Evolutionary conservation across 2,888 invertebrate species (phyloP).

Genomic region (Macrosiphum euphorbiae): DNA sequence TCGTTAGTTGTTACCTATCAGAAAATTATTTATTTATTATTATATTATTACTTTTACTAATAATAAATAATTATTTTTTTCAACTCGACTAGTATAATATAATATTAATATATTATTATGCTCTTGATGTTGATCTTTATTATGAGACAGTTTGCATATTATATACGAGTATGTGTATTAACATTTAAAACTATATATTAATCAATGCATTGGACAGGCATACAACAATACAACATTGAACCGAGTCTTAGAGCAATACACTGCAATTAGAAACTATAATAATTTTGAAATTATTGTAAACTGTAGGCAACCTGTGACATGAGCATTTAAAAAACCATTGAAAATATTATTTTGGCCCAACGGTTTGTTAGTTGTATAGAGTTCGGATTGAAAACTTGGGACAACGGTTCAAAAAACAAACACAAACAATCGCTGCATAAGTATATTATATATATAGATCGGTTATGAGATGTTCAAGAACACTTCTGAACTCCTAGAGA

Average conservation of each 20-base stretch:
- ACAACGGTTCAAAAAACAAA: background rate
- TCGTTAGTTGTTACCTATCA: background rate
- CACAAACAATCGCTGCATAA: background rate
- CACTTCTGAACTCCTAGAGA: background rate
- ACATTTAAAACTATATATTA: background rate
- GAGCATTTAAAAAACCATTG: background rate
- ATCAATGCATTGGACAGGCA: background rate
- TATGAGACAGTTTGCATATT: background rate
- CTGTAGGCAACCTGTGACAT: background rate
- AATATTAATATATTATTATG: background rate
- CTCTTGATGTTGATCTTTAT: background rate
- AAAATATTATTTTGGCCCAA: background rate
- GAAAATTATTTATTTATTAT: background rate
- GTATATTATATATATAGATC: background rate
- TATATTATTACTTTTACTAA: background rate
- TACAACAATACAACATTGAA: background rate
- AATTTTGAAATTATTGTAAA: background rate
- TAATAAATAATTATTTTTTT: background rate
- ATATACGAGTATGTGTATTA: no score
- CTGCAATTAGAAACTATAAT: background rate
- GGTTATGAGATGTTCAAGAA: background rate
- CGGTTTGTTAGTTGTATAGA: background rate
- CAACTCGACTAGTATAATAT: background rate
- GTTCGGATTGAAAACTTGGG: background rate
- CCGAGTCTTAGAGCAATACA: background rate